Evolutionary conservation across 2,797 vertebrate genomes (phyloP), one percentile per base, ranked within the genome.

Genomic region (Fundulus diaphanus): DNA sequence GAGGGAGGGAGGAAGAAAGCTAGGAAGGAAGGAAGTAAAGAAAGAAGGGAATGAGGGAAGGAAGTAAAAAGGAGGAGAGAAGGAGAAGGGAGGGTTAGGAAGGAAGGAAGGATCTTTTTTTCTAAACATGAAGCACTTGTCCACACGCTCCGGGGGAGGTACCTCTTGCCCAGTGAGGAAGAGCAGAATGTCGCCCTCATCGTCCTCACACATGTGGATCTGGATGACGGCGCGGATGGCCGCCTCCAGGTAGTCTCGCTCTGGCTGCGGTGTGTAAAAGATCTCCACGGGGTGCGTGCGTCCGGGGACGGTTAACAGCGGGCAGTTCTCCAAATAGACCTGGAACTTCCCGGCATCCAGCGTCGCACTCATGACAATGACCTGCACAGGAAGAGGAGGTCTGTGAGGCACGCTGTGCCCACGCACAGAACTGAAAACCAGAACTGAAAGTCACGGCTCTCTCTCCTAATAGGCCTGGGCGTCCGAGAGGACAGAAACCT

Each of bases 121-220:
- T 46, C 44, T 46, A n/a, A 27, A 2, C 33, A 27, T 11, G 16
- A 18, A 40, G 37, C 3, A 35, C 5, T 52, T 52, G n/a, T 49
- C 2, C 11, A 31, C 5, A 8, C 16, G 24, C 49, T 42, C 5
- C 35, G 11, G 2, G 44, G 49, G 33, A 6, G 0, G 0, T 95
- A 99, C 98, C 97, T 98, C 97, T 90, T 99, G 98, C 83, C 97
- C 97, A 18, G 97, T 99, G 90, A 99, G 96, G 90, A 99, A 98
- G 65, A 99, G 96, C 44, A 99, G 92, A 59, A 96, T 92, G 70
- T 99, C 98, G 29, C 97, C 98, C 85, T 98, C 97, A 4, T 97
- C 98, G 52, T 95, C 97, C 91, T 99, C 98, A 78, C 97, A 99
- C 98, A 99, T 98, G 84, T 98, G 98, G 89, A 99, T 97, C 75